These are phyloP conservation scores for Barypeithes pellucidus DNA, from an alignment of 2,888 invertebrate species.

Conservation along the genomic window DNA sequence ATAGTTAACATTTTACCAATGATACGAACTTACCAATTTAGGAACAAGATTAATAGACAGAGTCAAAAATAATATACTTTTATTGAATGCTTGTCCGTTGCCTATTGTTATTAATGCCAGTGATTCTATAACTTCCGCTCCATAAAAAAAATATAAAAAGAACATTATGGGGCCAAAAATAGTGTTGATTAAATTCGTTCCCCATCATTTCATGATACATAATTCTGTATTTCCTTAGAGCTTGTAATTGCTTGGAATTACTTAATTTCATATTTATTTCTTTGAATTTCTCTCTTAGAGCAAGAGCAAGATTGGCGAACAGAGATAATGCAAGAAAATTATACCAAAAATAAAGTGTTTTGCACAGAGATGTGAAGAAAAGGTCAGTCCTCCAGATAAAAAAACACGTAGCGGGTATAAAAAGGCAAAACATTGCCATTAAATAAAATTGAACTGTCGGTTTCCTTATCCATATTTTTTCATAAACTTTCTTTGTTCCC, in stretches of 20 bases:
- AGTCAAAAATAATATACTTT: background rate
- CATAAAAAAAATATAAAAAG: conserved; percentile 3
- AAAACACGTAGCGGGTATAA: background rate
- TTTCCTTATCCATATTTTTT: background rate
- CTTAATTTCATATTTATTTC: background rate
- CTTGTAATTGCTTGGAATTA: background rate
- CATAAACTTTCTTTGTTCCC: background rate
- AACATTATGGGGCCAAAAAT: background rate
- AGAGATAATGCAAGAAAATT: background rate
- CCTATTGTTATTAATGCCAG: background rate
- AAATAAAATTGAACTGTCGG: background rate
- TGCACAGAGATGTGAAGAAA: background rate
- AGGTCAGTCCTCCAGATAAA: background rate
- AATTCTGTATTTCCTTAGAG: background rate
- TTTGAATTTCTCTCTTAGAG: background rate
- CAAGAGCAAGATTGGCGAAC: background rate
- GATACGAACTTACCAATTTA: background rate
- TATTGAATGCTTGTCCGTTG: background rate
- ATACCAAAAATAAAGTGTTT: background rate
- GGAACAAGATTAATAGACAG: background rate
- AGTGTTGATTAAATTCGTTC: background rate
- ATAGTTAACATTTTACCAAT: too few relatives aligned
- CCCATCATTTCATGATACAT: background rate
- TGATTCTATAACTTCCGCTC: background rate
- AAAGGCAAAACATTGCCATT: background rate